phyloP scores from a whole-genome alignment of 1,140 invertebrate genomes.

The Platorchestia sp. region DNA sequence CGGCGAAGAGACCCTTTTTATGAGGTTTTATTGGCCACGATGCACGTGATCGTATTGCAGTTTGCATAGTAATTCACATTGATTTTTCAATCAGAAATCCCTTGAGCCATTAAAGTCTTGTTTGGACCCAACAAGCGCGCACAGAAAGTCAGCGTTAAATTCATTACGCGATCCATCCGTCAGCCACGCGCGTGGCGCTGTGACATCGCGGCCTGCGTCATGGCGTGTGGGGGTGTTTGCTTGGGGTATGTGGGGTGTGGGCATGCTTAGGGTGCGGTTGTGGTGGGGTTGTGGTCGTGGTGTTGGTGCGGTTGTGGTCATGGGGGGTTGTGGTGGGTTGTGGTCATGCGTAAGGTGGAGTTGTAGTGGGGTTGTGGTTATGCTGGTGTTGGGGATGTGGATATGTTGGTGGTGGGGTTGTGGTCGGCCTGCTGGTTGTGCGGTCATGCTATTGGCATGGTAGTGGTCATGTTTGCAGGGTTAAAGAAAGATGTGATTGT shows the following conservation, averaged over 20 bases:
- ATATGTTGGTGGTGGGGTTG: too few relatives aligned
- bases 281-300: too few relatives aligned
- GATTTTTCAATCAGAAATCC: slow-evolving; percentile 47
- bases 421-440: too few relatives aligned
- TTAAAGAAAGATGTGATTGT: too few relatives aligned
- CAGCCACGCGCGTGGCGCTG: neutral
- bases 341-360: too few relatives aligned
- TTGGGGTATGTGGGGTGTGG: neutral
- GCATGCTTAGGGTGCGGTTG: neutral
- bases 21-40: neutral
- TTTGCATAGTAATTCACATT: slow-evolving; percentile 46
- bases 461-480: too few relatives aligned
- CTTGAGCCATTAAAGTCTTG: slow-evolving; percentile 44
- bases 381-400: too few relatives aligned
- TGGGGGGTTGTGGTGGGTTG: too few relatives aligned
- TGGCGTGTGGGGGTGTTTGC: neutral
- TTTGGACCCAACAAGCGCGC: neutral
- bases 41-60: slow-evolving; percentile 28
- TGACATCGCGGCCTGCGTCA: neutral
- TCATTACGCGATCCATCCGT: slow-evolving; percentile 21
- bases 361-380: too few relatives aligned
- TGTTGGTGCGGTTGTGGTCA: too few relatives aligned
- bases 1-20: neutral
- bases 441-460: too few relatives aligned
- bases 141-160: slow-evolving; percentile 7